Evolutionary conservation across 2,888 invertebrate species (phyloP).

Genomic region (Ephialtes manifestator): DNA sequence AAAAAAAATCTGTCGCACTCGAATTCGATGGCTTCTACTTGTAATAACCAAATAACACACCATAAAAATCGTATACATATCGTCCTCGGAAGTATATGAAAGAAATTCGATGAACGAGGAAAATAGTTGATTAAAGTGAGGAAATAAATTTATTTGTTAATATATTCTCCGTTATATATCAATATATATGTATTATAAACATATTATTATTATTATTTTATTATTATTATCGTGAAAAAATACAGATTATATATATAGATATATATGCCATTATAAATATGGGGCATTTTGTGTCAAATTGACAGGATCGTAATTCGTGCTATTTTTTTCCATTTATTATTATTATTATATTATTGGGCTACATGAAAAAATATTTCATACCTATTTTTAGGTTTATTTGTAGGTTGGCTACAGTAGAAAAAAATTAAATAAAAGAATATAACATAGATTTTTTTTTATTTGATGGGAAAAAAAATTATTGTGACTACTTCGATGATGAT

Average conservation of each 20-base stretch:
- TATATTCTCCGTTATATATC: conserved; percentile 66
- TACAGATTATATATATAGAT: conserved; percentile 77
- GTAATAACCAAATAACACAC: conserved; percentile 76
- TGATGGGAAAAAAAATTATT: no score
- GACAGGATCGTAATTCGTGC: no score
- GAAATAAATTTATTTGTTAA: conserved; percentile 59
- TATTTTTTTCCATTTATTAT: no score
- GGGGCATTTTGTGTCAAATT: no score
- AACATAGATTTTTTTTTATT: no score
- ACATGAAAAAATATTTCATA: no score
- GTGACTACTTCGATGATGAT: no score
- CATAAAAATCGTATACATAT: conserved; percentile 82
- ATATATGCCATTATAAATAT: conserved; percentile 73
- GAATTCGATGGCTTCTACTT: conserved; percentile 74
- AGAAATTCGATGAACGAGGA: conserved; percentile 30
- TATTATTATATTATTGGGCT: no score
- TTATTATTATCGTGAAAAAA: conserved; percentile 76
- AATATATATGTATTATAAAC: conserved; percentile 73
- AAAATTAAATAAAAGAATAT: no score
- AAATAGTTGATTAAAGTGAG: conserved; percentile 13
- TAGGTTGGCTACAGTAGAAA: no score
- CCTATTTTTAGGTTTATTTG: no score
- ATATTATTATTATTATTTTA: conserved; percentile 68
- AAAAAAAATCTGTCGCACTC: conserved; percentile 73
- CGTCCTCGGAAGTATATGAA: conserved; percentile 69